Percentiles rank a stretch among this genome's conserved stretches.
Conservation (phyloP, 2,888 invertebrate species). For the Laothoe populi region DNA sequence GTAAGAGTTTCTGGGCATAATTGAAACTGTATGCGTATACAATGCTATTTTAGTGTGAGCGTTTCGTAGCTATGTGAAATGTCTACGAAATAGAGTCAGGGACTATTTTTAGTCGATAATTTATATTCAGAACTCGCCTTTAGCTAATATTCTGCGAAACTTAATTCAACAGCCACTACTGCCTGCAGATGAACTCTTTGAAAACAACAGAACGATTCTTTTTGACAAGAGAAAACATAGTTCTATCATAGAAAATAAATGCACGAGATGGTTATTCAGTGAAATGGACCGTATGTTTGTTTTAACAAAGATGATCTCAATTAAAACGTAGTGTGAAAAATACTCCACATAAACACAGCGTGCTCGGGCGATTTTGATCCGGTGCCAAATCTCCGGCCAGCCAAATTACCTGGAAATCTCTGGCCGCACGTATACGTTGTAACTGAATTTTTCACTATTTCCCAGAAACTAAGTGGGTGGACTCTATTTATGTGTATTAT, state of each 20-base stretch:
- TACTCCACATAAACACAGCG: constrained; percentile 12
- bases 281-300: background rate
- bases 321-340: constrained; percentile 21
- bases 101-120: constrained; percentile 12
- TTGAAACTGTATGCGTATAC: background rate
- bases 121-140: constrained; percentile 13
- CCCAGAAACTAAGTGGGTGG: constrained; percentile 21
- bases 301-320: constrained; percentile 20
- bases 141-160: constrained; percentile 12
- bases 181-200: constrained; percentile 4
- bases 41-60: background rate
- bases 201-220: background rate
- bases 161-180: background rate
- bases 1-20: background rate
- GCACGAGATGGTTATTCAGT: constrained; percentile 6
- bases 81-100: constrained; percentile 10
- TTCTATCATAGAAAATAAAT: constrained; percentile 1
- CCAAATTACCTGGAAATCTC: constrained; percentile 22
- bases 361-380: constrained; percentile 18
- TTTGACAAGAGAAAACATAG: constrained; percentile 7
- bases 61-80: background rate
- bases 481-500: constrained; percentile 29
- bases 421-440: constrained; percentile 20
- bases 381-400: constrained; percentile 19
- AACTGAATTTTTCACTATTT: constrained; percentile 23